Percentiles rank a stretch among this genome's conserved stretches.
These are phyloP conservation scores for Heliconius cydno DNA, from an alignment of 2,888 invertebrate species.

Conservation along the genomic window DNA sequence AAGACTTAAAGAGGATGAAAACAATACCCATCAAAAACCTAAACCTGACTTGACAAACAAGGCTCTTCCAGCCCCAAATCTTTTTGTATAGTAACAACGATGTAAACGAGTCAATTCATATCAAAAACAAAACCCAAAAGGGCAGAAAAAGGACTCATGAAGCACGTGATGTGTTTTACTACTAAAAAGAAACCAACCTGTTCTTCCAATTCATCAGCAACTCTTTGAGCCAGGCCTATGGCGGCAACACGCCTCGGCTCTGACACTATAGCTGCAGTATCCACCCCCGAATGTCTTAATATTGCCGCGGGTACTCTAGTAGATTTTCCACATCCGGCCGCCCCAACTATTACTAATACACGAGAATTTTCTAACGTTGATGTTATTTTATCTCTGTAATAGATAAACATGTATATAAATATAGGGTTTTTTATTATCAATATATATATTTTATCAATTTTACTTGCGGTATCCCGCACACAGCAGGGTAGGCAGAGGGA, in stretches of 20 bases:
- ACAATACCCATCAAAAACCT: too few species aligned
- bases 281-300: constrained; percentile 66
- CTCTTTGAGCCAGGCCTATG: constrained; percentile 85
- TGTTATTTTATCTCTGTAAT: constrained; percentile 73
- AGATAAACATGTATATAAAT: background rate
- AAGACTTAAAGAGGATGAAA: too few species aligned
- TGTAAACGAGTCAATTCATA: too few species aligned
- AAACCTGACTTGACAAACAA: too few species aligned
- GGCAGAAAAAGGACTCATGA: too few species aligned
- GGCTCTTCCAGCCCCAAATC: too few species aligned
- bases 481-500: too few species aligned
- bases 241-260: constrained; percentile 88
- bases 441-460: too few species aligned
- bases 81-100: too few species aligned
- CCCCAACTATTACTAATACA: constrained; percentile 85
- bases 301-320: constrained; percentile 86
- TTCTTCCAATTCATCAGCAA: constrained; percentile 86
- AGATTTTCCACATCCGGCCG: constrained; percentile 90
- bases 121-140: too few species aligned
- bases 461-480: too few species aligned
- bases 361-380: constrained; percentile 76
- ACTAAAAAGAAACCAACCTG: constrained; percentile 45
- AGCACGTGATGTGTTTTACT: too few species aligned
- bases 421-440: background rate
- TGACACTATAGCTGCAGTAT: constrained; percentile 84